phyloP scores from a whole-genome alignment of 2,113 vertebrate species.

The Hydrolagus affinis region DNA sequence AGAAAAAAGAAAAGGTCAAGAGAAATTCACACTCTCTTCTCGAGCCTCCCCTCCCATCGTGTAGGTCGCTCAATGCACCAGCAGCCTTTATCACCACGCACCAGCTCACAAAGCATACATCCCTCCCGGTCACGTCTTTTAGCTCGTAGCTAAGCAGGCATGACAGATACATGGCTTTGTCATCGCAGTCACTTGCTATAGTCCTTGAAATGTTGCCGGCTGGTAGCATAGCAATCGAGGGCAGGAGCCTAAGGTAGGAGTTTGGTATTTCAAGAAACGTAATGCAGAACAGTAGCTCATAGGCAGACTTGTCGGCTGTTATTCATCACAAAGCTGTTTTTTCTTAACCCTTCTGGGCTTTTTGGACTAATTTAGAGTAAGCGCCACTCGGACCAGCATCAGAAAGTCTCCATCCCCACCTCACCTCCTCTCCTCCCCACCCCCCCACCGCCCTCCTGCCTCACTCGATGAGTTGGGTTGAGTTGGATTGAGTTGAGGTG shows the following conservation, averaged over 20 bases:
- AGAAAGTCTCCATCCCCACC: not conserved
- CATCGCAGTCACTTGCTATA: slow-evolving; percentile 42
- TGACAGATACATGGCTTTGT: slow-evolving; percentile 65
- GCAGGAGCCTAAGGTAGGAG: slow-evolving; percentile 33
- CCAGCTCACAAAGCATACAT: slow-evolving; percentile 54
- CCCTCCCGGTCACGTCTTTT: slow-evolving; percentile 60
- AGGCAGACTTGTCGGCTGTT: slow-evolving; percentile 33
- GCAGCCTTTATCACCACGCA: slow-evolving; percentile 42
- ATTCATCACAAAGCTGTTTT: slow-evolving; percentile 33
- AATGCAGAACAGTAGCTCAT: slow-evolving; percentile 32
- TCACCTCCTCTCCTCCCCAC: no score
- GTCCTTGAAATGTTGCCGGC: slow-evolving; percentile 39
- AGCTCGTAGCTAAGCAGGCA: slow-evolving; percentile 55
- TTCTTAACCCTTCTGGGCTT: not conserved
- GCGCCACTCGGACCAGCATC: no score
- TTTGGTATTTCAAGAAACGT: slow-evolving; percentile 30
- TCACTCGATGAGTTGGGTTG: not conserved
- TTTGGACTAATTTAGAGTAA: slow-evolving; percentile 10
- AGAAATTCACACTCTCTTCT: not conserved
- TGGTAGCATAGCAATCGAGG: slow-evolving; percentile 35
- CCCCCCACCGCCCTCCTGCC: no score
- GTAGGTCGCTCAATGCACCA: slow-evolving; percentile 44
- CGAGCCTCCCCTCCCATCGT: not conserved
- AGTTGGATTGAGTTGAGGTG: not conserved
- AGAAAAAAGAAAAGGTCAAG: not conserved